Base-by-base conservation (phyloP, 2,888 invertebrate species). In the Pasiphila rectangulata region DNA sequence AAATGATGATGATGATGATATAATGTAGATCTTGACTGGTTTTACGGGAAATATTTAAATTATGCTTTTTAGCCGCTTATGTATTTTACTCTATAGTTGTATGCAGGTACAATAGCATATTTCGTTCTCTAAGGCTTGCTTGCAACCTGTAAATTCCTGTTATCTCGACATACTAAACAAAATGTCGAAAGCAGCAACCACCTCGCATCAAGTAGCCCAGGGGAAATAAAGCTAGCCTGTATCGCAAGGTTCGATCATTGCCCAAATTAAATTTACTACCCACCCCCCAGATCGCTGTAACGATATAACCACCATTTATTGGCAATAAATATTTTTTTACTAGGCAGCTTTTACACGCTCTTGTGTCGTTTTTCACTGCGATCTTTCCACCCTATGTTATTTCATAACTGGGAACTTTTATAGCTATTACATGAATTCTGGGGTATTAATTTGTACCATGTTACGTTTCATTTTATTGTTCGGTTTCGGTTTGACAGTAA, bases 301-400 rank as follows among this genome's bases (percentile, higher is more conserved):
- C 77, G 79, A 77, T 78, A 71, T 64, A 69, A 64, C 69, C 71
- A 59, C 69, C 72, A 75, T 78, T 80, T 80, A 81, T 79, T 72
- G 75, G 64, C 77, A 69, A 79, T 82, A 82, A 82, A 82, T 80
- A 79, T 78, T 75, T 80, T 79, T 82, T 79, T 57, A 80, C 77
- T 75, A 68, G n/a, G 70, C 69, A 67, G 69, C 73, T 75, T 78
- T 75, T 68, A 61, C 61, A 59, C 50, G 61, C 51, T 42, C 57
- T 56, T 56, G 67, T 63, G 61, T 62, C 67, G 65, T 65, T 71
- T 73, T 69, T 69, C 67, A 61, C 65, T 58, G 57, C 59, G 61
- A 59, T 62, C 69, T 72, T 65, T 57, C 52, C 65, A 61, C 63
- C 63, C 61, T 61, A 59, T 67, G 63, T 64, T 70, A 72, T 67